Evolutionary conservation across 2,888 invertebrate genomes (phyloP).

Genomic region (Watsonalla binaria): DNA sequence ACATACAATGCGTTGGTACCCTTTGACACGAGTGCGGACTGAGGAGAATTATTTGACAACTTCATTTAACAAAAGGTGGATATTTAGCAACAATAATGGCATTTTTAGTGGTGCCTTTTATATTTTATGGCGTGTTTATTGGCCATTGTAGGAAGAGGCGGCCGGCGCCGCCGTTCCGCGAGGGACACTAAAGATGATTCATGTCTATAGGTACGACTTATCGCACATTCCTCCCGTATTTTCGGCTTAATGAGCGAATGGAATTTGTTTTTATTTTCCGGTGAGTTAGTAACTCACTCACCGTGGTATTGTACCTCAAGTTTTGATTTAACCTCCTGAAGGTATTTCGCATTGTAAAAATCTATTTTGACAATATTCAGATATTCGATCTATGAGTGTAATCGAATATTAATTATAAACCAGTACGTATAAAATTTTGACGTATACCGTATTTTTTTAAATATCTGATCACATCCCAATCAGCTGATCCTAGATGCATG

Average conservation of each 20-base stretch:
- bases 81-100: conserved; percentile 69
- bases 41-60: conserved; percentile 55
- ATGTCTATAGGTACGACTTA: conserved; percentile 55
- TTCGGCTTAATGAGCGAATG: conserved; percentile 58
- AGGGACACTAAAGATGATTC: conserved; percentile 67
- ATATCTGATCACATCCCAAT: too few species aligned
- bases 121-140: conserved; percentile 76
- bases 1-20: conserved; percentile 16
- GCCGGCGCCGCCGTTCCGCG: conserved; percentile 45
- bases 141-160: conserved; percentile 63
- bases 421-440: too few species aligned
- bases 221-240: conserved; percentile 54
- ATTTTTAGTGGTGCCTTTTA: conserved; percentile 69
- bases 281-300: not conserved
- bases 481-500: too few species aligned
- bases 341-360: too few species aligned
- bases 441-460: too few species aligned
- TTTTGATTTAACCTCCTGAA: too few species aligned
- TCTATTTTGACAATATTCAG: too few species aligned
- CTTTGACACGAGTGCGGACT: conserved; percentile 38
- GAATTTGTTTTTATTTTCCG: conserved; percentile 16
- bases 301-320: too few species aligned
- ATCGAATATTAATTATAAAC: too few species aligned
- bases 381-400: too few species aligned
- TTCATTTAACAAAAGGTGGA: conserved; percentile 72